phyloP scores from a whole-genome alignment of 2,113 vertebrate species.

The Tamias sibiricus region DNA sequence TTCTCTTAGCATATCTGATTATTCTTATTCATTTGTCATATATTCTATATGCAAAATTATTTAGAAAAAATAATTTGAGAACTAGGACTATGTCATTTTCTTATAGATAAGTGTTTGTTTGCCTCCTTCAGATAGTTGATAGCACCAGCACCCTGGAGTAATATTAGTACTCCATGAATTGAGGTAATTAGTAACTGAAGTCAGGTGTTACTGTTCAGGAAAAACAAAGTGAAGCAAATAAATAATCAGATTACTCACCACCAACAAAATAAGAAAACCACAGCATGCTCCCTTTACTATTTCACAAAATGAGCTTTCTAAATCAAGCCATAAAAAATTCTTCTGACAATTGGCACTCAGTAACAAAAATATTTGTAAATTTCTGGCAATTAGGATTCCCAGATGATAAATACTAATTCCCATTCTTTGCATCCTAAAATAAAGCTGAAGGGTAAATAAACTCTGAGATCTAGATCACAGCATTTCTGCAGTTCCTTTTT shows the following conservation, averaged over 20 bases:
- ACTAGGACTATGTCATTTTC: neutral
- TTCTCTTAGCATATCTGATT: neutral
- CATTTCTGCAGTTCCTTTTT: neutral
- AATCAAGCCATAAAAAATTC: neutral
- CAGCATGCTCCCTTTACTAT: neutral
- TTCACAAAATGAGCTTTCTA: neutral
- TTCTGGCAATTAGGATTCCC: neutral
- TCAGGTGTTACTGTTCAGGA: neutral
- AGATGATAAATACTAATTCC: neutral
- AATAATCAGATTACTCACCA: neutral
- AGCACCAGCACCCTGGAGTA: neutral
- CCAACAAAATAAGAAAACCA: neutral
- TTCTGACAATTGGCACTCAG: neutral
- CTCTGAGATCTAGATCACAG: neutral
- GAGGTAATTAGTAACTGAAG: neutral
- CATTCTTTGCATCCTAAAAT: neutral
- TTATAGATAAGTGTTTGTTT: neutral
- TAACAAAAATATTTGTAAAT: neutral
- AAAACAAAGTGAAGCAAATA: neutral
- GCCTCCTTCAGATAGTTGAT: neutral
- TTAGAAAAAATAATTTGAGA: neutral
- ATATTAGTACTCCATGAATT: neutral
- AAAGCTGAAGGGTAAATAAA: neutral
- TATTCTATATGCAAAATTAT: neutral
- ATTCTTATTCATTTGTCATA: neutral